Percentiles rank a stretch among this genome's conserved stretches.
These are phyloP conservation scores for Microctonus brassicae DNA, from an alignment of 2,888 invertebrate genomes.

Conservation along the genomic window DNA sequence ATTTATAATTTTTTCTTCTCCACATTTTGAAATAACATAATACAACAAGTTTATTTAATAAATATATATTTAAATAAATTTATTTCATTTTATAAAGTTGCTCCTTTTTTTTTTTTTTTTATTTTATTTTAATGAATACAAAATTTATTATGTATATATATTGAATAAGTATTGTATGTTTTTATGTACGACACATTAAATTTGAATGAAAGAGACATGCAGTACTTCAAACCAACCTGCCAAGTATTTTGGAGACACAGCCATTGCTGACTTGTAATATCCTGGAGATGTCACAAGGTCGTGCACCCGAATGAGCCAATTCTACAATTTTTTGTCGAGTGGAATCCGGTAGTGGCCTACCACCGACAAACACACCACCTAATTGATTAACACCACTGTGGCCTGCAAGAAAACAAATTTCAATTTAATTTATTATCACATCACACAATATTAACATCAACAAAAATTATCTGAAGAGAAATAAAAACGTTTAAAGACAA, in stretches of 20 bases:
- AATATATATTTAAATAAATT: too few relatives aligned
- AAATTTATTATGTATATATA: too few relatives aligned
- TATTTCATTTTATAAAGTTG: too few relatives aligned
- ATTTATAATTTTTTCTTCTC: too few relatives aligned
- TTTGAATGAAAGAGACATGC: slow-evolving; percentile 40
- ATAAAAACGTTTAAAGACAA: too few relatives aligned
- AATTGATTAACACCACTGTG: slow-evolving; percentile 99
- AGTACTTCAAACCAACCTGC: slow-evolving; percentile 80
- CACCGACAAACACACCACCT: slow-evolving; percentile 99
- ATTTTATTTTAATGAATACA: too few relatives aligned
- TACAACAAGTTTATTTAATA: too few relatives aligned
- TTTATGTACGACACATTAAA: slow-evolving; percentile 6
- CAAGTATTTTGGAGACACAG: slow-evolving; percentile 98
- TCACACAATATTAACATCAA: too few relatives aligned
- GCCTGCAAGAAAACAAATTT: slow-evolving; percentile 72
- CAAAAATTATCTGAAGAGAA: too few relatives aligned
- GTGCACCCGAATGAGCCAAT: slow-evolving; percentile 95
- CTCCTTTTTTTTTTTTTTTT: too few relatives aligned
- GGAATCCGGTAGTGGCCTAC: slow-evolving; percentile 96
- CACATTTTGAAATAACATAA: too few relatives aligned
- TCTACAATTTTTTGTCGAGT: slow-evolving; percentile 99
- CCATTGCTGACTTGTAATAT: slow-evolving; percentile 99
- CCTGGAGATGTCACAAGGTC: slow-evolving; percentile 98
- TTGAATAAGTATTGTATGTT: too few relatives aligned
- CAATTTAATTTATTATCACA: neutral